phyloP scores from a whole-genome alignment of 2,888 invertebrate genomes.

The Dioctria linearis region DNA sequence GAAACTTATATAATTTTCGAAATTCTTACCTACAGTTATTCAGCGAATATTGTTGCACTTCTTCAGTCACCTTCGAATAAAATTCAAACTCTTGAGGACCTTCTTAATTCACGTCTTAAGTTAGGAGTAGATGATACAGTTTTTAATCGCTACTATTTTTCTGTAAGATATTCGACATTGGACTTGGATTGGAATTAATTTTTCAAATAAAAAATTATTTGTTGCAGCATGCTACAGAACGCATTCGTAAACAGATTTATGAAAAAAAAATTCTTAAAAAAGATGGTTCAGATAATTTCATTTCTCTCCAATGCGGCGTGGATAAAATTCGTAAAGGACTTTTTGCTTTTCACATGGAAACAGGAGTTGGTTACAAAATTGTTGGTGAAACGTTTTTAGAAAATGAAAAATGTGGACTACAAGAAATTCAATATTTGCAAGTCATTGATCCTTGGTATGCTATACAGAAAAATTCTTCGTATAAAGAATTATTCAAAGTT shows the following conservation, averaged over 20 bases:
- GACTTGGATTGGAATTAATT: not conserved
- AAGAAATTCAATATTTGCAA: slow-evolving; percentile 77
- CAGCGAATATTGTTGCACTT: slow-evolving; percentile 83
- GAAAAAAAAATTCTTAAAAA: slow-evolving; percentile 77
- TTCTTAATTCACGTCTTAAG: slow-evolving; percentile 77
- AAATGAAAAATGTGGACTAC: slow-evolving; percentile 80
- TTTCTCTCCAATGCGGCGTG: slow-evolving; percentile 77
- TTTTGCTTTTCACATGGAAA: slow-evolving; percentile 80
- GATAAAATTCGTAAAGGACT: slow-evolving; percentile 74
- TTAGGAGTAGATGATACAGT: slow-evolving; percentile 80
- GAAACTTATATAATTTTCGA: not conserved
- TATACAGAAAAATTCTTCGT: slow-evolving; percentile 76
- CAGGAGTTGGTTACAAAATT: slow-evolving; percentile 77
- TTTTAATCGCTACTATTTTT: slow-evolving; percentile 79
- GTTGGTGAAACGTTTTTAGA: slow-evolving; percentile 79
- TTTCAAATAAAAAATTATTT: not conserved
- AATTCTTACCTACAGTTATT: slow-evolving; percentile 73
- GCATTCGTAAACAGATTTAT: slow-evolving; percentile 76
- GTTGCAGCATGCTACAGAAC: slow-evolving; percentile 77
- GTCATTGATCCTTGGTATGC: slow-evolving; percentile 78
- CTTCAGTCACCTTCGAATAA: slow-evolving; percentile 81
- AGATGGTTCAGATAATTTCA: slow-evolving; percentile 74
- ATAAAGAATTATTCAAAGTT: slow-evolving; percentile 76
- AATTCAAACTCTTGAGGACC: slow-evolving; percentile 77
- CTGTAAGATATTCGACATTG: slow-evolving; percentile 70